A percentile compares a stretch with the other conserved stretches of the same genome.
phyloP scores from a whole-genome alignment of 92 coral and sea anemone genomes.

The Micromussa lordhowensis region DNA sequence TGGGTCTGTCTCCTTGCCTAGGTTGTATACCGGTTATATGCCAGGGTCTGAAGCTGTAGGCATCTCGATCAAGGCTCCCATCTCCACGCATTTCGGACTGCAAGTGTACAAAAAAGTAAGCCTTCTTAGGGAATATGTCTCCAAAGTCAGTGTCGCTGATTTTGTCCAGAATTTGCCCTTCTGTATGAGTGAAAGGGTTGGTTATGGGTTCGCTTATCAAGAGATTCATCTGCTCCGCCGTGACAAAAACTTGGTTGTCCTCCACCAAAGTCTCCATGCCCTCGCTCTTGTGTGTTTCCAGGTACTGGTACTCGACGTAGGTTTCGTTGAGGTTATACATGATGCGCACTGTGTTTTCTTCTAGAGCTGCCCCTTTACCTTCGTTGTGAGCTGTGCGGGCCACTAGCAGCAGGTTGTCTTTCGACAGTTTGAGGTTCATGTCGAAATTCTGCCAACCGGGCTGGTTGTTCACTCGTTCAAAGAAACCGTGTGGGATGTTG shows the following conservation, averaged over 20 bases:
- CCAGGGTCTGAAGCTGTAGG: background rate
- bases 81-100: conserved; percentile 3
- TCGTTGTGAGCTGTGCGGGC: background rate
- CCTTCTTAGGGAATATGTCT: background rate
- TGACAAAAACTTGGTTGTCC: background rate
- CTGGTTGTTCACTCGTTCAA: background rate
- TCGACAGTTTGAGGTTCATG: background rate
- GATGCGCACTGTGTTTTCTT: conserved; percentile 6
- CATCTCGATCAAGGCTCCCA: background rate
- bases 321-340: conserved; percentile 9
- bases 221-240: conserved; percentile 9
- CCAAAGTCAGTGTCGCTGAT: background rate
- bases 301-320: background rate
- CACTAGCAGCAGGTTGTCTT: conserved; percentile 5
- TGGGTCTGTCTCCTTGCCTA: background rate
- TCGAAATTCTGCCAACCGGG: conserved; percentile 17
- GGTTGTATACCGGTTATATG: background rate
- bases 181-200: background rate
- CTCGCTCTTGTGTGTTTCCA: background rate
- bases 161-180: background rate
- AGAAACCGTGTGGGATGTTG: conserved; percentile 4
- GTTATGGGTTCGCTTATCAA: conserved; percentile 7
- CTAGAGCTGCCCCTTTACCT: background rate
- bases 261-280: conserved; percentile 1
- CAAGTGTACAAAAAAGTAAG: background rate